Percentiles rank a stretch among this genome's conserved stretches.
Evolutionary conservation across 1,140 invertebrate species (phyloP).

Genomic region (Phymastichus coffea): DNA sequence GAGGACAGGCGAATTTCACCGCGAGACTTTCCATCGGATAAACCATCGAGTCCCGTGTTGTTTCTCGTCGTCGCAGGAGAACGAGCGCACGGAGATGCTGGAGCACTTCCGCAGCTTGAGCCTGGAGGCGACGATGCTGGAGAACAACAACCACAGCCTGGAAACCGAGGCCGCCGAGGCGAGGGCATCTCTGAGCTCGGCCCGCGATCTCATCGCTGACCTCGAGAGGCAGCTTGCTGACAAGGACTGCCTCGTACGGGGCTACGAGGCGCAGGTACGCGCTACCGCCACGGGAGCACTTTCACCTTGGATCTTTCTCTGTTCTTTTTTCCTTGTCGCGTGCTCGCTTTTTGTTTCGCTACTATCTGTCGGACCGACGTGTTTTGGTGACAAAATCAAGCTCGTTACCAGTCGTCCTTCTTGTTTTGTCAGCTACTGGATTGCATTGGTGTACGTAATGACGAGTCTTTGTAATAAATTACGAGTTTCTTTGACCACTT

Average conservation of each 20-base stretch:
- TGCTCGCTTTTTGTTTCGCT: no score
- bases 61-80: conserved; percentile 60
- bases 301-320: no score
- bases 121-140: conserved; percentile 68
- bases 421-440: no score
- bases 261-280: conserved; percentile 60
- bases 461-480: no score
- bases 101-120: conserved; percentile 71
- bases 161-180: conserved; percentile 69
- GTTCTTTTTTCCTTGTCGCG: no score
- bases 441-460: no score
- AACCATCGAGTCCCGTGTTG: conserved; percentile 41
- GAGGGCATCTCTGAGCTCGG: conserved; percentile 56
- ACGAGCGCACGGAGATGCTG: conserved; percentile 70
- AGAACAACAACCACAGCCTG: conserved; percentile 71
- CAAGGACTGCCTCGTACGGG: conserved; percentile 56
- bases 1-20: no score
- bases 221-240: conserved; percentile 57
- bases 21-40: neutral
- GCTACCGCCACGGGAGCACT: no score
- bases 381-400: neutral
- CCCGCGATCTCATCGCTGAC: conserved; percentile 57
- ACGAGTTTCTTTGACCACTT: no score
- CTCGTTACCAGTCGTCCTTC: conserved; percentile 1
- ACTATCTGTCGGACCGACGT: neutral